These are phyloP conservation scores for Erannis defoliaria DNA, from an alignment of 2,888 invertebrate genomes.

Conservation along the genomic window DNA sequence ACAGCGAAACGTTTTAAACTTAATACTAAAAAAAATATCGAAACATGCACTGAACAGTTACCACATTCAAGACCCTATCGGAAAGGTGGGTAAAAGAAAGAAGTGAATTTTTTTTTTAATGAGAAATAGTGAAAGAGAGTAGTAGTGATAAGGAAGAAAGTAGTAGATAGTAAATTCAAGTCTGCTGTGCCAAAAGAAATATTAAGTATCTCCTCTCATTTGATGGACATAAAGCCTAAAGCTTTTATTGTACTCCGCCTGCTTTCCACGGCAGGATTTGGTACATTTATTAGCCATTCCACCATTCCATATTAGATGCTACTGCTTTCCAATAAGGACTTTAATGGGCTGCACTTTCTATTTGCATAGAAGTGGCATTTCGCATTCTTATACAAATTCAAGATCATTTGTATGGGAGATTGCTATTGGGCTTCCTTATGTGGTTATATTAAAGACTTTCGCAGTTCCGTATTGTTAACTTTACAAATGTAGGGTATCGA, in stretches of 20 bases:
- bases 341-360: conserved; percentile 37
- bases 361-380: conserved; percentile 27
- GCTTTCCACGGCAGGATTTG: conserved; percentile 33
- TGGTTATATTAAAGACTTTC: conserved; percentile 28
- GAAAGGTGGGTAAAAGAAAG: no score
- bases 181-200: not conserved
- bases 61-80: no score
- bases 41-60: no score
- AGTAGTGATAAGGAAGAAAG: no score
- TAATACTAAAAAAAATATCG: no score
- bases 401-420: conserved; percentile 46
- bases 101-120: no score
- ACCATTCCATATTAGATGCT: conserved; percentile 22
- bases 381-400: conserved; percentile 36
- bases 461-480: conserved; percentile 33
- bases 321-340: conserved; percentile 44
- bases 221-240: conserved; percentile 16
- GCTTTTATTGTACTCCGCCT: conserved; percentile 20
- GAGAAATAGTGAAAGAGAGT: no score
- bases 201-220: conserved; percentile 10
- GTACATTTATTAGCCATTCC: conserved; percentile 31
- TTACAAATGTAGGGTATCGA: conserved; percentile 10
- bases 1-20: no score
- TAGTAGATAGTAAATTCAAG: no score
- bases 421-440: conserved; percentile 35